phyloP scores from a whole-genome alignment of 2,797 vertebrate species.

The Sebastes taczanowskii region DNA sequence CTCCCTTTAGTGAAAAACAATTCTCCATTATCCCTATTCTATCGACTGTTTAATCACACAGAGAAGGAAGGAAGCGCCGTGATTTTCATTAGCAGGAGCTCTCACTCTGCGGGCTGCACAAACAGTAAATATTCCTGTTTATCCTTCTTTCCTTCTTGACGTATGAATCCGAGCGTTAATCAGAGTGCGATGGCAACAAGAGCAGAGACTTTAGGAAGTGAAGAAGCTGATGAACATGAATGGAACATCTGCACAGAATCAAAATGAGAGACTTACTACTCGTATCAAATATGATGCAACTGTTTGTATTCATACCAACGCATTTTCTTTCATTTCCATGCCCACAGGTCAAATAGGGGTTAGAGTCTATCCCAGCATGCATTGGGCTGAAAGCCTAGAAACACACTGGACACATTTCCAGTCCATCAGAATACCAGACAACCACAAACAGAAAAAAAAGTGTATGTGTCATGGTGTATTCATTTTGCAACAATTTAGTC shows the following conservation, averaged over 20 bases:
- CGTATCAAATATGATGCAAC: slow-evolving; percentile 15
- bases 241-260: slow-evolving; percentile 65
- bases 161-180: slow-evolving; percentile 35
- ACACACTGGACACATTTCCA: neutral
- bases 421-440: neutral
- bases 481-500: neutral
- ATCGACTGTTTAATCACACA: slow-evolving; percentile 33
- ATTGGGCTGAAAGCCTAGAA: neutral
- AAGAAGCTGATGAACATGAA: slow-evolving; percentile 52
- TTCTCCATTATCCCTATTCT: slow-evolving; percentile 34
- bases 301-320: slow-evolving; percentile 1
- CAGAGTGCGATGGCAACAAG: slow-evolving; percentile 16
- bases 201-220: slow-evolving; percentile 13
- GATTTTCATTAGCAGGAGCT: slow-evolving; percentile 18
- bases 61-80: slow-evolving; percentile 53
- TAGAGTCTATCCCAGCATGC: neutral
- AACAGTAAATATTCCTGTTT: slow-evolving; percentile 25
- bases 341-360: neutral
- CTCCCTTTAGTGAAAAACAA: slow-evolving; percentile 34
- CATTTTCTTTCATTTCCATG: neutral
- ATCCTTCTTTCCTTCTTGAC: slow-evolving; percentile 15
- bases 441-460: neutral
- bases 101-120: slow-evolving; percentile 16
- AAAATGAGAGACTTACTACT: neutral
- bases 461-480: neutral